These are phyloP conservation scores for Diabrotica virgifera DNA, from an alignment of 1,140 invertebrate genomes.

Conservation along the genomic window DNA sequence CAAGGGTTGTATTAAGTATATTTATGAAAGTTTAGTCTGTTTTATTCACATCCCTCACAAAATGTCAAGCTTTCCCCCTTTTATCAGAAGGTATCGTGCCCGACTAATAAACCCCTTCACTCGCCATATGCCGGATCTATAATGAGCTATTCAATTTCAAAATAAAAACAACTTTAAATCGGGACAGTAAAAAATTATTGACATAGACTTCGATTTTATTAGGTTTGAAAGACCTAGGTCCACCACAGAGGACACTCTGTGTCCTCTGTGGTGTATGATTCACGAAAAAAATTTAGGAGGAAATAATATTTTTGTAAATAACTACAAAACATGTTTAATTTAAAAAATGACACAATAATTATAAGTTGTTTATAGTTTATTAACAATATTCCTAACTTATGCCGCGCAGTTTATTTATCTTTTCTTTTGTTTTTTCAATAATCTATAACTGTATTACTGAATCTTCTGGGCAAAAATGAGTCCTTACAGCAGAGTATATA, in stretches of 20 bases:
- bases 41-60: slow-evolving; percentile 7
- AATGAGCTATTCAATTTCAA: slow-evolving; percentile 6
- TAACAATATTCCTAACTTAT: too few relatives aligned
- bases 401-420: too few relatives aligned
- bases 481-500: slow-evolving; percentile 7
- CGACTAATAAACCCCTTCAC: slow-evolving; percentile 8
- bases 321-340: too few relatives aligned
- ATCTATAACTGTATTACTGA: neutral
- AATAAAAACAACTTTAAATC: neutral
- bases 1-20: slow-evolving; percentile 7
- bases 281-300: too few relatives aligned
- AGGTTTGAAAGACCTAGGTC: too few relatives aligned
- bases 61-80: slow-evolving; percentile 8
- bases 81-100: slow-evolving; percentile 6
- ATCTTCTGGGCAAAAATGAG: neutral
- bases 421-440: too few relatives aligned
- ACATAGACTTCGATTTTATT: neutral
- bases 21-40: slow-evolving; percentile 7
- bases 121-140: slow-evolving; percentile 10
- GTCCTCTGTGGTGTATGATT: too few relatives aligned
- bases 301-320: too few relatives aligned
- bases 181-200: neutral
- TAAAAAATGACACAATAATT: too few relatives aligned
- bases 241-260: too few relatives aligned
- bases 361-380: too few relatives aligned